A percentile compares a stretch with the other conserved stretches of the same genome.
phyloP scores from a whole-genome alignment of 1,140 invertebrate species.

The Dolichoris vasculosae region DNA sequence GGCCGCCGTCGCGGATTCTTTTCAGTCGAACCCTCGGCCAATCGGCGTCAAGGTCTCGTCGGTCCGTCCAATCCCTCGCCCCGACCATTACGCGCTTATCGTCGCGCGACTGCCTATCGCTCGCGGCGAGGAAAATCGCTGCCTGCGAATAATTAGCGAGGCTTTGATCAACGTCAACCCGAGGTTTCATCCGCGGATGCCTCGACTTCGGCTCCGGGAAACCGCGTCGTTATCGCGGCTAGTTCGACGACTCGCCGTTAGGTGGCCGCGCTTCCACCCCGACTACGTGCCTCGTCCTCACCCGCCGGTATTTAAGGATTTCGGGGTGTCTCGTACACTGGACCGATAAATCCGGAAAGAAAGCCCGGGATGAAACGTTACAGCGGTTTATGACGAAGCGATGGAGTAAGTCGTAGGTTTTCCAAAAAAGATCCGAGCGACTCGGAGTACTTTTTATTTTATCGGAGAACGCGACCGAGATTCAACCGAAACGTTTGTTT shows the following conservation, averaged over 20 bases:
- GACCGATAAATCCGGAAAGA: slow-evolving; percentile 4
- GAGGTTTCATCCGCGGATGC: neutral
- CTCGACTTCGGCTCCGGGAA: neutral
- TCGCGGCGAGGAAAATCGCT: slow-evolving; percentile 69
- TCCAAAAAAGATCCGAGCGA: neutral
- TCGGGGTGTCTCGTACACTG: neutral
- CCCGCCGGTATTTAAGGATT: neutral
- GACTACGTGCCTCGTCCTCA: neutral
- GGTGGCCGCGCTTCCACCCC: neutral
- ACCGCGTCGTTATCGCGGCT: neutral
- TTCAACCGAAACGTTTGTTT: neutral
- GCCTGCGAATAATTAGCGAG: slow-evolving; percentile 76
- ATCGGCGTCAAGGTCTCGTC: slow-evolving; percentile 38
- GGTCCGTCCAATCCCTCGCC: slow-evolving; percentile 54
- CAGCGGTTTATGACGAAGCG: neutral
- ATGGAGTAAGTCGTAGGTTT: neutral
- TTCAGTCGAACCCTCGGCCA: slow-evolving; percentile 49
- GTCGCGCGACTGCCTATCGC: slow-evolving; percentile 51
- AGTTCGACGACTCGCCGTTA: neutral
- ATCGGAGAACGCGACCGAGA: neutral
- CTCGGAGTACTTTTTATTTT: neutral
- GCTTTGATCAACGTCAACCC: slow-evolving; percentile 72
- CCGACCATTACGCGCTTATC: slow-evolving; percentile 66
- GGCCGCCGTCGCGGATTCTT: neutral
- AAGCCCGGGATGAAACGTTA: neutral